Conservation (phyloP, 1,140 invertebrate species). For the Trinorchestia longiramus region DNA sequence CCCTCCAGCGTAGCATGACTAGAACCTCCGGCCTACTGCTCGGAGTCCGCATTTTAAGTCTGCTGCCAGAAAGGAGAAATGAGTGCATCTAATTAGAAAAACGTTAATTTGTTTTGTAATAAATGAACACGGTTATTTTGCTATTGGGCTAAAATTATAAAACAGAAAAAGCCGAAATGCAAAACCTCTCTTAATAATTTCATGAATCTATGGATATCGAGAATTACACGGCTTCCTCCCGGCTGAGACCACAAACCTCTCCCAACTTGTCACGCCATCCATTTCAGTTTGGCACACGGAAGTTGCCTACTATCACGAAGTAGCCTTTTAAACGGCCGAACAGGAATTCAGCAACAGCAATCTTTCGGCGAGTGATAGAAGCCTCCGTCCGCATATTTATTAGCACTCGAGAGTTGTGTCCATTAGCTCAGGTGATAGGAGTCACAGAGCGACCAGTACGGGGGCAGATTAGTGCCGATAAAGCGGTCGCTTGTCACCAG, state of each 20-base stretch:
- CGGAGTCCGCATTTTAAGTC: neutral
- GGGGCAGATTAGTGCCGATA: neutral
- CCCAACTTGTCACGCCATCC: neutral
- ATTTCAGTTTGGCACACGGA: neutral
- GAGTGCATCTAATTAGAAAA: neutral
- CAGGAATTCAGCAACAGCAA: neutral
- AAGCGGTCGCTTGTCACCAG: neutral
- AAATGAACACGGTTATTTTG: neutral
- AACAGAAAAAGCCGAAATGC: neutral
- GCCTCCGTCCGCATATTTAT: neutral
- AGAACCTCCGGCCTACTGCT: neutral
- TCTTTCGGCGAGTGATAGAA: neutral
- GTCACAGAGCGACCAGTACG: neutral
- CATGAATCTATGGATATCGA: neutral
- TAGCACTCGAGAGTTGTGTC: neutral
- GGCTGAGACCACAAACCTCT: neutral
- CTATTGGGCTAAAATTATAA: neutral
- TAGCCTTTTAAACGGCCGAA: neutral
- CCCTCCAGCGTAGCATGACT: neutral
- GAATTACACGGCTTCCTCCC: neutral
- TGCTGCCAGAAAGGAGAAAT: neutral
- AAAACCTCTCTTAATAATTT: neutral
- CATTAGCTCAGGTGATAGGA: neutral
- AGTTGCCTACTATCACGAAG: neutral
- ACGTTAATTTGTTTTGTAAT: neutral